Evolutionary conservation across 2,113 vertebrate species (phyloP).

Genomic region (Butorides virescens): DNA sequence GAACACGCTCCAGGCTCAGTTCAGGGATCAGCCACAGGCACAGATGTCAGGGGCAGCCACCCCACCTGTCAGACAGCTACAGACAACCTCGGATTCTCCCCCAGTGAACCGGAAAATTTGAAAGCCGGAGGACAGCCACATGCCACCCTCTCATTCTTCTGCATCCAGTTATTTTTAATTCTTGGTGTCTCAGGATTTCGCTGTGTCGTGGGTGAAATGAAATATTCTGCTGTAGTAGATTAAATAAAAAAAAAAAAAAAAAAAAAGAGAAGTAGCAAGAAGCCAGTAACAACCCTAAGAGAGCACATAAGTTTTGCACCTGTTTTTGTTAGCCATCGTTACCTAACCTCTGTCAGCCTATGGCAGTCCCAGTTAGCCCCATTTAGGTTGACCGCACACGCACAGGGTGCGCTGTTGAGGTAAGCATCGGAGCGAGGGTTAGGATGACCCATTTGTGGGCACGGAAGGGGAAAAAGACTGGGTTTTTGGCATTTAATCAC

Average conservation of each 20-base stretch:
- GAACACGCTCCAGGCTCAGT: constrained; percentile 12
- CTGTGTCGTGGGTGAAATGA: background rate
- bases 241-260: background rate
- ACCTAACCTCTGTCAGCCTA: background rate
- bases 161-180: accelerated
- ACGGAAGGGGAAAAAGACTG: background rate
- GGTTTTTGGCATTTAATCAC: constrained; percentile 18
- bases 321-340: background rate
- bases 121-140: background rate
- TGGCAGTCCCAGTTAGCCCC: background rate
- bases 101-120: background rate
- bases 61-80: background rate
- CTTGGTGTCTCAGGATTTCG: background rate
- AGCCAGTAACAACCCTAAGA: background rate
- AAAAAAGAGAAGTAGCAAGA: background rate
- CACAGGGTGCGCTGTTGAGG: background rate
- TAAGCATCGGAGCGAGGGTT: background rate
- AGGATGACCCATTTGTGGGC: background rate
- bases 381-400: background rate
- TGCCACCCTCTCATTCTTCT: background rate
- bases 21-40: background rate
- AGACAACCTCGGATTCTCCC: background rate
- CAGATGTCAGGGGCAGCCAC: background rate
- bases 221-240: background rate
- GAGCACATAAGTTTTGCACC: constrained; percentile 22